Conservation (phyloP, 2,888 invertebrate species). For the Acanthosepion lycidas region DNA sequence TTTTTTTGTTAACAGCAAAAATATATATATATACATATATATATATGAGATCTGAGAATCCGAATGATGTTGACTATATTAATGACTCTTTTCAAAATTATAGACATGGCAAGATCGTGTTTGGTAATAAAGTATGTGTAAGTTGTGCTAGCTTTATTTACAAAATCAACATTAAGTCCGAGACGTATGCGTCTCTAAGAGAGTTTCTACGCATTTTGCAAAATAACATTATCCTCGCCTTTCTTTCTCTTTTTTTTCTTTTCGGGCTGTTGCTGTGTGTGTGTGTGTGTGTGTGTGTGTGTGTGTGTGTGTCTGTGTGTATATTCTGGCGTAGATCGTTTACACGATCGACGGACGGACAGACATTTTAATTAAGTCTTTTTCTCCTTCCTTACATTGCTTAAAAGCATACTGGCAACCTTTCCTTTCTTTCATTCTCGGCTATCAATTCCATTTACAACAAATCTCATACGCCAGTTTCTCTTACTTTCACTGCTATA, state of each 20-base stretch:
- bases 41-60: no score
- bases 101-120: no score
- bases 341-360: not conserved
- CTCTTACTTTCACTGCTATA: not conserved
- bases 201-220: not conserved
- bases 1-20: no score
- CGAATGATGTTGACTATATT: no score
- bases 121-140: not conserved
- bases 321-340: not conserved
- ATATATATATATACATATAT: no score
- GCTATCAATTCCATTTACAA: not conserved
- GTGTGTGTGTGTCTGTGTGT: not conserved
- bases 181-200: not conserved
- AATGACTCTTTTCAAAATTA: no score
- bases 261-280: not conserved
- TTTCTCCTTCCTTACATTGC: not conserved
- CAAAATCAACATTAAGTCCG: not conserved
- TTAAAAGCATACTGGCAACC: not conserved
- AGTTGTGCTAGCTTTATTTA: not conserved
- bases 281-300: not conserved
- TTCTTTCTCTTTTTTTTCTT: not conserved
- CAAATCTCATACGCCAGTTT: not conserved
- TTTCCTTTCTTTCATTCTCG: not conserved
- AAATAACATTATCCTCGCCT: not conserved
- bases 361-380: conserved; percentile 3